Evolutionary conservation across 1,140 invertebrate species (phyloP).

Genomic region (Coptotermes formosanus): DNA sequence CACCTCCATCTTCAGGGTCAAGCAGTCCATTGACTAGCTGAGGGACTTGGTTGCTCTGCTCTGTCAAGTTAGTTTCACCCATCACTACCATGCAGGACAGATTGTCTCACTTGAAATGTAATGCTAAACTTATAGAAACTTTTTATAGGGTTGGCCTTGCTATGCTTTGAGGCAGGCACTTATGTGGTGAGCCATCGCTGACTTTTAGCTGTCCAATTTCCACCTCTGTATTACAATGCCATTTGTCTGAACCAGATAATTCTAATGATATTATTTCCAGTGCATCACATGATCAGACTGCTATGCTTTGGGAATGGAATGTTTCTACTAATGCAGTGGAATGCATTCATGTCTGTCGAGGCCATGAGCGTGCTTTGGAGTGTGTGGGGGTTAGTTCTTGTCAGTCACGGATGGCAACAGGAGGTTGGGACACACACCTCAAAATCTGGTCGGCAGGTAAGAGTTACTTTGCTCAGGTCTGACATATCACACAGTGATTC

Average conservation of each 20-base stretch:
- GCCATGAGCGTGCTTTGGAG: constrained; percentile 87
- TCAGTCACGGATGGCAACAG: constrained; percentile 74
- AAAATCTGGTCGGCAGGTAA: constrained; percentile 75
- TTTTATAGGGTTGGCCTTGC: background rate
- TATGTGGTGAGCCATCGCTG: background rate
- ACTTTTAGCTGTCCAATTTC: background rate
- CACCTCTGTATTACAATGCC: background rate
- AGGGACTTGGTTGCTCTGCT: too few relatives aligned
- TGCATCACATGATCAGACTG: constrained; percentile 89
- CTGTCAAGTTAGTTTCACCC: too few relatives aligned
- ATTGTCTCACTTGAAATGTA: too few relatives aligned
- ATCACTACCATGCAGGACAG: too few relatives aligned
- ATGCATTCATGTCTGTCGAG: constrained; percentile 76
- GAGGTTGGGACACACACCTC: constrained; percentile 85
- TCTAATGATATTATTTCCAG: constrained; percentile 50
- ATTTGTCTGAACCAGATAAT: background rate
- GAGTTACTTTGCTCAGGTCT: constrained; percentile 14
- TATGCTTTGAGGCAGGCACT: constrained; percentile 16
- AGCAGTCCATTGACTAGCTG: too few relatives aligned
- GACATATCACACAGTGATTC: too few relatives aligned
- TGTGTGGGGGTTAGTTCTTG: constrained; percentile 72
- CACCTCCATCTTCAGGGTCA: too few relatives aligned
- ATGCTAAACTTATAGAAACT: too few relatives aligned
- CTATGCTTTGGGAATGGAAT: constrained; percentile 89
- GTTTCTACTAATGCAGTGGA: constrained; percentile 72